Conservation (phyloP, 2,888 invertebrate genomes). For the Didymodactylos carnosus region DNA sequence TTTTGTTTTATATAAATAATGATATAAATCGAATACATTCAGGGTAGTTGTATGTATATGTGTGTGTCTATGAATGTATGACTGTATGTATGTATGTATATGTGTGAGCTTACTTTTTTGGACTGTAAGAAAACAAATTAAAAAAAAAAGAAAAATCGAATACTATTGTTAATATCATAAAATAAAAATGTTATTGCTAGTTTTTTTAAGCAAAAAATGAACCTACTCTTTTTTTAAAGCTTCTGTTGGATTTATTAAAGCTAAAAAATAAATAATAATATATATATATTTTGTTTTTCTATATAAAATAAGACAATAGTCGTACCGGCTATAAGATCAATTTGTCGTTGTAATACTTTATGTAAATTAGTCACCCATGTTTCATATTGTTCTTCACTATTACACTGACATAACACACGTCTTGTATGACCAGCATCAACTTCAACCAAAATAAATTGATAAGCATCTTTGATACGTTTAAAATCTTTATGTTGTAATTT, state of each 20-base stretch:
- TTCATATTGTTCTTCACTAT: constrained; percentile 3
- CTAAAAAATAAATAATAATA: background rate
- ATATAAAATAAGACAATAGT: background rate
- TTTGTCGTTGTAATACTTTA: background rate
- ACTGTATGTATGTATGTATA: background rate
- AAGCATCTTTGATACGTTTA: background rate
- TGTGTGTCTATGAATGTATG: no score
- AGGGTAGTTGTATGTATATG: background rate
- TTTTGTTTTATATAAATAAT: no score
- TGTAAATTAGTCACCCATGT: constrained; percentile 1
- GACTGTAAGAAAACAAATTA: background rate
- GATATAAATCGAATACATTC: no score
- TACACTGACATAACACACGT: constrained; percentile 10
- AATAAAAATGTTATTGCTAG: no score
- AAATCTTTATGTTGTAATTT: background rate
- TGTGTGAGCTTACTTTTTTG: no score
- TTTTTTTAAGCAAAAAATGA: no score
- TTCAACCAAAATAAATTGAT: background rate
- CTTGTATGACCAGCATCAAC: background rate
- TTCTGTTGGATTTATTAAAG: background rate
- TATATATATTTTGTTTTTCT: background rate
- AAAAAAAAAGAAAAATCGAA: background rate
- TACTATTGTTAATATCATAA: background rate
- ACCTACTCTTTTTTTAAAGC: background rate
- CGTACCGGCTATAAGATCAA: background rate